These are phyloP conservation scores for Hippotragus niger DNA, from an alignment of 2,113 vertebrate species.

Conservation along the genomic window DNA sequence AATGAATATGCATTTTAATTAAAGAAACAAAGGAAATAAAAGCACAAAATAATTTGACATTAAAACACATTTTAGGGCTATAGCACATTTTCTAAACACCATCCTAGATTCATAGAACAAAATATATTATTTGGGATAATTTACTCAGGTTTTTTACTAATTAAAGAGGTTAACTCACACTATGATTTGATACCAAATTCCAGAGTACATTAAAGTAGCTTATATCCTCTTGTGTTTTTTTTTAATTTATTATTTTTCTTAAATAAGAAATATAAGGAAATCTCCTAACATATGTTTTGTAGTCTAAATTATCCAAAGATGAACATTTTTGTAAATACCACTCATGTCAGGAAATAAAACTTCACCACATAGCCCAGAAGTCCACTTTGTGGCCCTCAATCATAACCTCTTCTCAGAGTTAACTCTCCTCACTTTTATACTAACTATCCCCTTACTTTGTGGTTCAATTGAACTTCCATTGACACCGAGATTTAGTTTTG, in stretches of 20 bases:
- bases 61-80: neutral
- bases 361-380: accelerated
- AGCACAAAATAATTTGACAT: neutral
- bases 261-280: neutral
- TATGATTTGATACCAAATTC: neutral
- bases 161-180: neutral
- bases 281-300: neutral
- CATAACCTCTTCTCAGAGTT: neutral
- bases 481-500: neutral
- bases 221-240: neutral
- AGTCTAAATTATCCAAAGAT: neutral
- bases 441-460: neutral
- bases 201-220: neutral
- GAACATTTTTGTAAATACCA: neutral
- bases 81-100: neutral
- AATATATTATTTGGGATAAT: neutral
- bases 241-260: neutral
- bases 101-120: neutral
- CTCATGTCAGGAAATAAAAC: neutral
- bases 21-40: neutral
- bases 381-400: accelerated
- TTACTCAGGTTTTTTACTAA: neutral
- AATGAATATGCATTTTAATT: neutral
- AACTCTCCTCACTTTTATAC: neutral
- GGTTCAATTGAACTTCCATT: neutral